Evolutionary conservation across 1,140 invertebrate species (phyloP).

Genomic region (Neoseiulus cucumeris): DNA sequence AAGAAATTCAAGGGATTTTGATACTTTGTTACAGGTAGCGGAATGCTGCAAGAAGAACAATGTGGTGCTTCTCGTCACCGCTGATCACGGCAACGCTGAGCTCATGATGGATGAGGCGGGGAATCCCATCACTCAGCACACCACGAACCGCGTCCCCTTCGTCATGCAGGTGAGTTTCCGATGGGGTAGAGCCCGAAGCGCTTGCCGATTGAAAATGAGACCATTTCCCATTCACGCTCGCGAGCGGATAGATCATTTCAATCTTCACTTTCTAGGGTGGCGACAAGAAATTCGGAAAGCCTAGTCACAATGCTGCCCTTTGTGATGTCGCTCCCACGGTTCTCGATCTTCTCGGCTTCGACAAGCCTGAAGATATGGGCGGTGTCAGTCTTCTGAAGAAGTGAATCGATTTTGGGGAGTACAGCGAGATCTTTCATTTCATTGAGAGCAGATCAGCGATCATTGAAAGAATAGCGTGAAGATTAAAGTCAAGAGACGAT

Average conservation of each 20-base stretch:
- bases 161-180: conserved; percentile 15
- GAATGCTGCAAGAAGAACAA: conserved; percentile 29
- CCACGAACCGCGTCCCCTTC: conserved; percentile 27
- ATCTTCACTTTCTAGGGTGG: conserved; percentile 17
- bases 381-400: conserved; percentile 25
- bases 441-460: too few relatives aligned
- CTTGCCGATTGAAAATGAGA: neutral
- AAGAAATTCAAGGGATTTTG: too few relatives aligned
- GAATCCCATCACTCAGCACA: conserved; percentile 31
- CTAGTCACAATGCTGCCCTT: conserved; percentile 24
- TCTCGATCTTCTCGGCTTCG: conserved; percentile 27
- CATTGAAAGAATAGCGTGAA: too few relatives aligned
- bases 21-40: conserved; percentile 24
- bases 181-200: too few relatives aligned
- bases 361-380: conserved; percentile 29
- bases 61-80: conserved; percentile 29
- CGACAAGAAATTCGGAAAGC: conserved; percentile 18
- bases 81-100: conserved; percentile 33
- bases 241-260: too few relatives aligned
- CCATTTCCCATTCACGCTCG: neutral
- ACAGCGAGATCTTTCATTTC: too few relatives aligned
- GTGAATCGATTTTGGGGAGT: neutral
- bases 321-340: conserved; percentile 33
- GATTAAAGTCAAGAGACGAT: too few relatives aligned
- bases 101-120: conserved; percentile 30